Evolutionary conservation across 2,888 invertebrate genomes (phyloP).

Genomic region (Thereva unica): DNA sequence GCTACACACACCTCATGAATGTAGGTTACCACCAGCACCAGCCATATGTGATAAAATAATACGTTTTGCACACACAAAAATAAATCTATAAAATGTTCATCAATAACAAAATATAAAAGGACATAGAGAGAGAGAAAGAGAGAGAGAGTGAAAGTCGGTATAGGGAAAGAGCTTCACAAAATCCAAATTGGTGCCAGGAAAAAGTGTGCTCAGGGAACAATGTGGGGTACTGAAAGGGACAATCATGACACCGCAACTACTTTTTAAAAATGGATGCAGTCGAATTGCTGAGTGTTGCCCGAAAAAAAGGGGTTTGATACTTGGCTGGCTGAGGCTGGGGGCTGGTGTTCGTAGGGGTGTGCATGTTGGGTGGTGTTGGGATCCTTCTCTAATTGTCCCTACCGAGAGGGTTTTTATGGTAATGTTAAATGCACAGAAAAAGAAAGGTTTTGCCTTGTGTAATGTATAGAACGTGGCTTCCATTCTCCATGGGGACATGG

Average conservation of each 20-base stretch:
- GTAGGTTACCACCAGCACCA: no score
- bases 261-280: slow-evolving; percentile 24
- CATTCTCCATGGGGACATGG: not conserved
- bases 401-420: slow-evolving; percentile 13
- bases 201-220: slow-evolving; percentile 8
- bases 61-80: no score
- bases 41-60: no score
- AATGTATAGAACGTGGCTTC: not conserved
- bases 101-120: no score
- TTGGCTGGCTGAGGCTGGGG: not conserved
- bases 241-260: slow-evolving; percentile 21
- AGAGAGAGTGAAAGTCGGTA: not conserved
- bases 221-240: slow-evolving; percentile 1
- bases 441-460: not conserved
- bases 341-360: no score
- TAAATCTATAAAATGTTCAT: no score
- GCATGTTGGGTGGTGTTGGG: no score
- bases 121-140: no score
- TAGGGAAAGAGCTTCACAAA: not conserved
- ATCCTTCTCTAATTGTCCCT: slow-evolving; percentile 14
- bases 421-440: slow-evolving; percentile 21
- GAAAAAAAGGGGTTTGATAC: not conserved
- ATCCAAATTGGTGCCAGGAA: not conserved
- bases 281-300: slow-evolving; percentile 6
- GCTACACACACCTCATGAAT: no score